Base-by-base conservation (phyloP, 2,113 vertebrate genomes). In the Misgurnus anguillicaudatus region DNA sequence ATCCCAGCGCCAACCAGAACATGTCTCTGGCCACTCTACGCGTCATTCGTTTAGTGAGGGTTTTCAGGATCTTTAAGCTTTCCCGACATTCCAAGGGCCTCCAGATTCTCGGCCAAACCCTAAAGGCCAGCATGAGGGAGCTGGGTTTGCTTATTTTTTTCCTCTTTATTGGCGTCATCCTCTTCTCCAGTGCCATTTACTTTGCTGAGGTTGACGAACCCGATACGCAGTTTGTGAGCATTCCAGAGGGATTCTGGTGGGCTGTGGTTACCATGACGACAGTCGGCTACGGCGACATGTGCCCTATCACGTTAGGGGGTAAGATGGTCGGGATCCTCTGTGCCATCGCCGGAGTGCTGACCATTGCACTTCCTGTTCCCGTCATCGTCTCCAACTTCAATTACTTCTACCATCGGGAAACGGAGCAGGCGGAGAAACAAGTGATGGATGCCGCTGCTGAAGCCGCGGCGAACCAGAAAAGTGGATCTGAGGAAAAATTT, bases 311-410 rank as follows among this genome's bases (percentile, higher is more conserved):
- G 0, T 87, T 97, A 14, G 97, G 96, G 3, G 98, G 98, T 0
- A 99, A 99, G 91, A 95, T 99, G 47, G 97, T 99, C 72, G 98
- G 98, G 21, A 96, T 96, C 0, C 91, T 99, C 64, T 99, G 97
- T 3, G 98, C 97, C 89, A 98, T 99, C 5, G 95, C 97, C 0
- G 98, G 98, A 4, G 98, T 99, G 47, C 78, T 99, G 85, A 99
- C 98, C 89, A 97, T 99, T 9, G 97, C 98, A 0, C 92, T 99
- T 9, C 98, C 98, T 0, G 97, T 99, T 17, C 97, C 98, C 0
- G 97, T 99, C 87, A 99, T 99, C 3, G 98, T 99, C 85, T 99
- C 98, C 9, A 99, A 99, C 82, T 99, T 99, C 88, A 99, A 99
- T 87, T 99, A 99, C 64, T 99, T 98, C 90, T 99, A 99, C 90